Base-by-base conservation (phyloP, 2,113 vertebrate species). In the Alectura lathami region DNA sequence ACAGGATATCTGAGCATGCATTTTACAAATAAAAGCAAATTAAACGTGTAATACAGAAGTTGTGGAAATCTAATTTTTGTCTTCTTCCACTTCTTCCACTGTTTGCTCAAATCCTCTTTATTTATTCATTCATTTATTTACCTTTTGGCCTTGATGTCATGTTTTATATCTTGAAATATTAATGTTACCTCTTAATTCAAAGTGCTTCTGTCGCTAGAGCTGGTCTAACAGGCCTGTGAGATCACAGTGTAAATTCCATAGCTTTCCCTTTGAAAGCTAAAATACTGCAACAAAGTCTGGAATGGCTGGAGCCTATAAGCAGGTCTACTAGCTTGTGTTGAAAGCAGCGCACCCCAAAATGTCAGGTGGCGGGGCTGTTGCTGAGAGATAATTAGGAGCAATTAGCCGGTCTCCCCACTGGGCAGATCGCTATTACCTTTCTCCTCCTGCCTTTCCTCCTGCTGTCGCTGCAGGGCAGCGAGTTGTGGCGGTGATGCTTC, bases 341-440 rank as follows among this genome's bases (percentile, higher is more conserved):
- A 73, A 79, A 82, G 64, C 75, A 62, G 48, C 14, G 45, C 82
- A 59, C 84, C 75, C 90, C 53, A 73, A 96, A 97, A 97, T 96
- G 97, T 96, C 97, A 98, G 87, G 42, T 93, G 40, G 59, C 10
- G 29, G 74, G 77, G 85, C 76, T 57, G 86, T 36, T 51, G 90
- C 84, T 47, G 75, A 83, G 90, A 89, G 92, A 66, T 97, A 96
- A 97, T 97, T 95, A 93, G 94, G 91, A 96, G 94, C 94, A 98
- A 98, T 98, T 98, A 98, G 76, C 84, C 29, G 7, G 77, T 91
- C 53, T 94, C 90, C 98, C 97, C 87, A 96, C 97, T 18, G 97
- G 86, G 96, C 78, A 77, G 68, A 76, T 67, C 29, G 42, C 93
- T 54, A 5, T 95, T 96, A 53, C 80, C 90, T 93, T 91, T 80